A percentile compares a stretch with the other conserved stretches of the same genome.
phyloP scores from a whole-genome alignment of 2,888 invertebrate species.

The Drosophila putrida region DNA sequence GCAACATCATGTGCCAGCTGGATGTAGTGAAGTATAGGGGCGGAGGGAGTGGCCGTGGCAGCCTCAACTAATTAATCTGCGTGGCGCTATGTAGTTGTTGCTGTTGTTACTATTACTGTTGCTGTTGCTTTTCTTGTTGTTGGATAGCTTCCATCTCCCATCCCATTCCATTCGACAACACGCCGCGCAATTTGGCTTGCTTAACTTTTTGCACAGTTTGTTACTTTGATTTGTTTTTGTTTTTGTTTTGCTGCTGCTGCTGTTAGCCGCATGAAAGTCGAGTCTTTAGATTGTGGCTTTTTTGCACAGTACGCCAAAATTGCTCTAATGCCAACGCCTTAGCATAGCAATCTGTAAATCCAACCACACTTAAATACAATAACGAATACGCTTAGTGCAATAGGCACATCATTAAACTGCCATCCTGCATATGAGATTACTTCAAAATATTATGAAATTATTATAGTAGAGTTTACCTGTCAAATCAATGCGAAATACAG shows the following conservation, averaged over 20 bases:
- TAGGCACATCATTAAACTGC: background rate
- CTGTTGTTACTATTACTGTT: conserved; percentile 8
- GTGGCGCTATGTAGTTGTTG: conserved; percentile 59
- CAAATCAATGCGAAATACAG: conserved; percentile 87
- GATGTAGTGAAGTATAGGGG: conserved; percentile 14
- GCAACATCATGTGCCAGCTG: conserved; percentile 50
- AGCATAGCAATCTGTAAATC: conserved; percentile 66
- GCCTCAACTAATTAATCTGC: conserved; percentile 83
- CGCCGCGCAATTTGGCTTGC: conserved; percentile 76
- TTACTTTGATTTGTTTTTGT: conserved; percentile 78
- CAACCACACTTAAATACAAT: conserved; percentile 74
- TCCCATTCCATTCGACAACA: conserved; percentile 20
- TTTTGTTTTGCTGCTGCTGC: conserved; percentile 31
- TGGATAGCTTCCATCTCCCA: conserved; percentile 37
- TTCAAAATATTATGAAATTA: background rate
- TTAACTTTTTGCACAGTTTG: conserved; percentile 79
- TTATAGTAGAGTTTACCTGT: conserved; percentile 74
- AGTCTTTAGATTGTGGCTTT: conserved; percentile 80
- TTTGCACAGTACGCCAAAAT: conserved; percentile 56
- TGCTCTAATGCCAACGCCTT: conserved; percentile 63
- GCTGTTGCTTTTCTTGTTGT: conserved; percentile 27
- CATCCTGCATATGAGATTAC: background rate
- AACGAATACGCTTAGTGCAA: conserved; percentile 61
- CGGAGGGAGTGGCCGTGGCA: conserved; percentile 54
- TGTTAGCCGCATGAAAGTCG: conserved; percentile 70